Evolutionary conservation across 2,888 invertebrate genomes (phyloP).

Genomic region (Lamellibrachia columna): DNA sequence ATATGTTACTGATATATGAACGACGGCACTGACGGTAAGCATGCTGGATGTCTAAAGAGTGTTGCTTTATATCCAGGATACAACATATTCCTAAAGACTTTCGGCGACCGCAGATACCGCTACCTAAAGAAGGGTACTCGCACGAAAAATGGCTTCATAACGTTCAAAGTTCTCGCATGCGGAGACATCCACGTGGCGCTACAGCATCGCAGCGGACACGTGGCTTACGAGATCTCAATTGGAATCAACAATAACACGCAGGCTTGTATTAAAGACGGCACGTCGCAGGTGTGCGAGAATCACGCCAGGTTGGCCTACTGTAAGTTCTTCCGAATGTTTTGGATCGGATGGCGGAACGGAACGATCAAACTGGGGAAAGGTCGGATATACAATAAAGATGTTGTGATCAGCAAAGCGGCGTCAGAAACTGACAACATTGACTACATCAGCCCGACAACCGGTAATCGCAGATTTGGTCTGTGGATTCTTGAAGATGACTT

Average conservation of each 20-base stretch:
- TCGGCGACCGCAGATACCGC: constrained; percentile 30
- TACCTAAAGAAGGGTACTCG: constrained; percentile 27
- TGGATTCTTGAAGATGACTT: background rate
- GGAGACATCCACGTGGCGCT: background rate
- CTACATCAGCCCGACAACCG: background rate
- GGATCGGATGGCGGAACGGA: constrained; percentile 7
- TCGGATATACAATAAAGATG: background rate
- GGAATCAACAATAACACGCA: background rate
- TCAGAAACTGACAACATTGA: background rate
- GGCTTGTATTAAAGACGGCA: background rate
- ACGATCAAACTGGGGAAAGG: background rate
- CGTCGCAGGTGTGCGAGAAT: background rate
- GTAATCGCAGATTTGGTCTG: background rate
- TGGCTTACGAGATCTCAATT: constrained; percentile 10
- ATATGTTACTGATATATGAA: background rate
- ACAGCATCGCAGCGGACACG: background rate
- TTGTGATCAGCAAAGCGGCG: background rate
- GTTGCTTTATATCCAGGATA: constrained; percentile 21
- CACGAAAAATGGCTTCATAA: background rate
- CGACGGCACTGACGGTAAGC: background rate
- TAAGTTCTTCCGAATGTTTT: background rate
- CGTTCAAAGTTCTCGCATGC: background rate
- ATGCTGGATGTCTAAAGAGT: background rate
- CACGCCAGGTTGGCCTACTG: background rate
- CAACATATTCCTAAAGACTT: constrained; percentile 22